Evolutionary conservation across 2,113 vertebrate genomes (phyloP), one percentile per base, ranked within the genome.

Genomic region (Pseudolaguvia tuberculata): DNA sequence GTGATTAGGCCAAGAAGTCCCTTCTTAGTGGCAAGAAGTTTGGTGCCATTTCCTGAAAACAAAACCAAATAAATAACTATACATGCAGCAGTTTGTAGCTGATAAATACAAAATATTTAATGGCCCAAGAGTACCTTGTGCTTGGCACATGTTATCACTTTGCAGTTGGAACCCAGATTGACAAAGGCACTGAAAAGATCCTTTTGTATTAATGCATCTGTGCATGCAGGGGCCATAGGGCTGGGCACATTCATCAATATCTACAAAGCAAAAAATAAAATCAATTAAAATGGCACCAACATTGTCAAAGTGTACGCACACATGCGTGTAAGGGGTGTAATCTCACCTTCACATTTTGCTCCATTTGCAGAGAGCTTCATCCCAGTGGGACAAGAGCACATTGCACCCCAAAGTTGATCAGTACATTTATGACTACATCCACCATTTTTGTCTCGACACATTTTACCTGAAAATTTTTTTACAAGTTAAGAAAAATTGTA

Each of bases 201-300:
- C 94, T 0, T 79, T 77, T 0, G 86, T 89, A 51, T 97, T 96
- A 8, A 42, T 79, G 82, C 94, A 96, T 10, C 89, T 70, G 72
- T 97, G 94, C 71, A 81, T 87, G 80, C 94, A 98, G 12, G 91
- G 91, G 52, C 86, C 75, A 29, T 87, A 91, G 2, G 87, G 82
- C 78, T 80, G 52, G 4, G 90, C 87, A 80, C 94, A 96, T 75
- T 96, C 95, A 1, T 96, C 91, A 75, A 94, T 18, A 87, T 96
- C 94, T 96, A 82, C 0, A 17, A 53, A 56, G 0, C 21, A 20
- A 3, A 65, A 12, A 58, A 0, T 21, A 51, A n/a, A 23, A 47
- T 35, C 7, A 1, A 58, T 23, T 20, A 47, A 27, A 20, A 25
- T 1, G 27, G 20, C 5, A 18, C 8, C 51, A 35, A 39, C 39